These are phyloP conservation scores for Drosophila ficusphila DNA, from an alignment of 1,140 invertebrate species.

Conservation along the genomic window DNA sequence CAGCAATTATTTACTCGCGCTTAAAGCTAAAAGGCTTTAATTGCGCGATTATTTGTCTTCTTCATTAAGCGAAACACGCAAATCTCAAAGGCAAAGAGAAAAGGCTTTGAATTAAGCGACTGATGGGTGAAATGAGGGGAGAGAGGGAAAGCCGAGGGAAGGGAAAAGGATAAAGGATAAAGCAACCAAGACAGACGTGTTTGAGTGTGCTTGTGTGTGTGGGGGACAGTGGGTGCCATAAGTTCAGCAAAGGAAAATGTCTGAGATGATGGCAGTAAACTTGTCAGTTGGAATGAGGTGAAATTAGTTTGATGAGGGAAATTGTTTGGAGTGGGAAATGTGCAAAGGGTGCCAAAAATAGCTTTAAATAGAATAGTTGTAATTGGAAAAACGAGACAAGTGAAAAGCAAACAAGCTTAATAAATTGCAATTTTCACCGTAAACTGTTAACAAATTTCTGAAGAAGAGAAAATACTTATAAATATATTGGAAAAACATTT, in stretches of 20 bases:
- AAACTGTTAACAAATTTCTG: too few relatives aligned
- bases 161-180: not conserved
- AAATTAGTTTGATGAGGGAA: constrained; percentile 3
- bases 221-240: constrained; percentile 49
- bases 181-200: constrained; percentile 2
- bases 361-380: not conserved
- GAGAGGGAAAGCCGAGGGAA: not conserved
- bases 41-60: constrained; percentile 84
- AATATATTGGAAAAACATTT: not conserved
- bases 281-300: not conserved
- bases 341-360: not conserved
- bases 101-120: constrained; percentile 45
- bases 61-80: constrained; percentile 83
- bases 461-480: too few relatives aligned
- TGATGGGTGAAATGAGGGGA: constrained; percentile 10
- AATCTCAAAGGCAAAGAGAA: constrained; percentile 78
- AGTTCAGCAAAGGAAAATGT: constrained; percentile 30
- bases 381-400: not conserved
- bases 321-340: not conserved
- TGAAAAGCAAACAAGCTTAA: not conserved
- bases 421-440: too few relatives aligned
- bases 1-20: constrained; percentile 83
- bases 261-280: not conserved
- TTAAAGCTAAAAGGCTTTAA: constrained; percentile 84
- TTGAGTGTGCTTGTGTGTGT: not conserved